Base-by-base conservation (phyloP, 2,113 vertebrate species). In the Pseudolaguvia tuberculata region DNA sequence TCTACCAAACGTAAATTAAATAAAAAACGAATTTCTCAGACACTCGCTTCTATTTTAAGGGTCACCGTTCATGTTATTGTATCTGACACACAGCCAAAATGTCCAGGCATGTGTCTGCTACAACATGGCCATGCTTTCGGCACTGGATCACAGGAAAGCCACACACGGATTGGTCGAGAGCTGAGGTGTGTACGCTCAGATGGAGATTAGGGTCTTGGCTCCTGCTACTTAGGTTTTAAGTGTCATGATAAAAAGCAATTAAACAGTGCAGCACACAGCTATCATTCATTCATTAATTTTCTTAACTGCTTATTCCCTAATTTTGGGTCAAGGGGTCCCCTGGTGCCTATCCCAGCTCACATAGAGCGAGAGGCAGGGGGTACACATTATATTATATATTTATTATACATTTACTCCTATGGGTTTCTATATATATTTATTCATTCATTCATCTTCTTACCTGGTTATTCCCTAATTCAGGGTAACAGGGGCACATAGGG, bases 101-200 rank as follows among this genome's bases (percentile, higher is more conserved):
- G 42, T 58, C 39, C 48, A 72, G 31, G 52, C 35, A n/a, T 45
- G 21, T 17, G 58, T 29, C 21, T 29, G 39, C 13, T 45, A 27
- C 8, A 21, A 50, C 58, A 73, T 5, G 17, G 15, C 17, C 58
- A 62, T 27, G 53, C 29, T 45, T 11, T 27, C 31, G 9, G 35
- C 23, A 31, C 56, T 59, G 4, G 20, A 71, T 71, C 57, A 29
- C 50, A 25, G 21, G 47, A 27, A 59, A 67, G 56, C 35, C 25
- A 39, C 18, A 50, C 23, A 29, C 8, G 69, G 76, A 31, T 12
- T 1, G 27, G 27, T 70, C 27, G 82, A 91, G 14, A 65, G 82
- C 73, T 42, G 39, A 86, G 86, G 89, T 70, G 83, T 84, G 80
- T 80, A n/a, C 70, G 77, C 79, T 78, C 80, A 83, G 86, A 84